These are phyloP conservation scores for Sesamia inferens DNA, from an alignment of 2,888 invertebrate genomes.

Conservation along the genomic window DNA sequence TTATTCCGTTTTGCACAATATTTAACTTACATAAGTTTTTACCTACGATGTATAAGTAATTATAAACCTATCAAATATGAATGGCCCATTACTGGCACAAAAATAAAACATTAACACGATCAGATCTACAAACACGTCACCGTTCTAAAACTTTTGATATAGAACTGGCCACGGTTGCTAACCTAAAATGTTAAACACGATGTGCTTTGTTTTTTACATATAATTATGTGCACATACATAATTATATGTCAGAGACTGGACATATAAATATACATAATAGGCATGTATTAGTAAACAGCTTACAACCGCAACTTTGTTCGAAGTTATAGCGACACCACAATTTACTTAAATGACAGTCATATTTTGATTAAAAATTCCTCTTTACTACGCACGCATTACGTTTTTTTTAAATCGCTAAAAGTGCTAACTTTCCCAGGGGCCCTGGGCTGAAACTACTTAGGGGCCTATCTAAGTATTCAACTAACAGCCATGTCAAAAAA, in stretches of 20 bases:
- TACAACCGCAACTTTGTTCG: too few relatives aligned
- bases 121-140: constrained; percentile 40
- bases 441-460: too few relatives aligned
- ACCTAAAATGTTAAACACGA: background rate
- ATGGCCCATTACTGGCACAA: background rate
- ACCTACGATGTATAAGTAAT: background rate
- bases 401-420: too few relatives aligned
- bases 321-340: too few relatives aligned
- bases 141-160: constrained; percentile 11
- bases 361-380: too few relatives aligned
- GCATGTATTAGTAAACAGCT: too few relatives aligned
- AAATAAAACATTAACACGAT: background rate
- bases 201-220: background rate
- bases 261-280: background rate
- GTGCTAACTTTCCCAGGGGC: too few relatives aligned
- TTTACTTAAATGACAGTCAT: too few relatives aligned
- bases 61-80: background rate
- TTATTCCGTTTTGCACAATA: background rate
- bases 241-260: background rate
- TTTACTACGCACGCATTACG: too few relatives aligned
- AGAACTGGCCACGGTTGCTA: constrained; percentile 20
- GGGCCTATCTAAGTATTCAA: too few relatives aligned
- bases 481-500: too few relatives aligned
- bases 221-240: background rate
- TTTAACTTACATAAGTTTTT: background rate